Base-by-base conservation (phyloP, 2,888 invertebrate genomes). In the Drosophila cognata region DNA sequence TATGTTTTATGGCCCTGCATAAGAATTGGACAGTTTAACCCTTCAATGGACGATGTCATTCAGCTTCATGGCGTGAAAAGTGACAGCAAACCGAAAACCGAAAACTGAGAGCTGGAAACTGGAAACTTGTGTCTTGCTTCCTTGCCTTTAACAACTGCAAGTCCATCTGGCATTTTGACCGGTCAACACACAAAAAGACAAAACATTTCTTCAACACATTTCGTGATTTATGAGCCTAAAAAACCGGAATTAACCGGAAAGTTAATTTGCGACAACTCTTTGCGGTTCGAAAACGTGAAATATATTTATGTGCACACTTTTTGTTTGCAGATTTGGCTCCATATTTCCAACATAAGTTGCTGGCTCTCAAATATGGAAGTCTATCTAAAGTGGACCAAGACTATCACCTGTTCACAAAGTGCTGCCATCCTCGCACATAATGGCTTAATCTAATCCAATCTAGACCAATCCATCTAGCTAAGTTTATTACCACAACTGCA, bases 21-120 rank as follows among this genome's bases (percentile, higher is more conserved):
- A 72, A 81, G 86, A 83, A 83, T 84, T 88, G 89, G 86, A 77
- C 86, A 88, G 86, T 74, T 88, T 88, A 88, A 88, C 88, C 88
- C 88, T 88, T 88, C 88, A 81, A 77, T 77, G 78, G 77, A 75
- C 71, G 76, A 64, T 67, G 68, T 65, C 65, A 68, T 41, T 59
- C 68, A 35, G 41, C 33, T 36, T 50, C 77, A 57, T 71, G 69
- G 60, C 72, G 72, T 74, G 79, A 74, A 81, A 70, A 61, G 55
- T 67, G 67, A 71, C 69, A 61, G 33, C 58, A 36, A 29, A 50
- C 63, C 3, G n/a, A 13, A 60, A 63, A 55, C 59, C 28, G 36
- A n/a, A 46, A 36, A 52, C 61, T 18, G 18, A 3, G 51, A 60
- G 46, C 56, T n/a, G n/a, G 31, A 60, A 70, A 74, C 65, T 58